Conservation (phyloP, 2,888 invertebrate genomes). For the Drosophila ustulata region DNA sequence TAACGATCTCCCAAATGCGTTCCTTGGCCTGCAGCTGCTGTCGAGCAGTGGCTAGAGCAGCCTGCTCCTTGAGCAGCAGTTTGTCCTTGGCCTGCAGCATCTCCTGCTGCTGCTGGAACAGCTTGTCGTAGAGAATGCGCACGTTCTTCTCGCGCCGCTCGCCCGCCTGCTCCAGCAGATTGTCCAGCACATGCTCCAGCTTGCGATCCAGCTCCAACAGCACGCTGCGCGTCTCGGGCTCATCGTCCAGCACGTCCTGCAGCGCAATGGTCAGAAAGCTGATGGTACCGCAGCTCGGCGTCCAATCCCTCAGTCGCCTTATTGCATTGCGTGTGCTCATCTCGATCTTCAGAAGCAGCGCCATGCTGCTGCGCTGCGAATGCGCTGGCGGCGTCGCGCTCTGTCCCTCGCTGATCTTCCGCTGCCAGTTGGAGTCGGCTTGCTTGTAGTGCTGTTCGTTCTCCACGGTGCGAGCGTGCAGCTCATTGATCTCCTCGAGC, state of each 20-base stretch:
- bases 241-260: constrained; percentile 25
- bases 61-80: constrained; percentile 14
- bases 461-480: constrained; percentile 21
- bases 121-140: constrained; percentile 52
- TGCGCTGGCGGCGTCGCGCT: background rate
- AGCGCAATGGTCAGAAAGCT: constrained; percentile 41
- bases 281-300: constrained; percentile 13
- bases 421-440: constrained; percentile 4
- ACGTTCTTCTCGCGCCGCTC: constrained; percentile 50
- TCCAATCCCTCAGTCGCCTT: constrained; percentile 42
- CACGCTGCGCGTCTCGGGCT: constrained; percentile 17
- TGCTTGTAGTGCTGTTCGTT: constrained; percentile 16
- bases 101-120: constrained; percentile 48
- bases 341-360: constrained; percentile 17
- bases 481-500: constrained; percentile 28
- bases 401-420: background rate
- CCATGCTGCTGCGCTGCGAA: background rate
- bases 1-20: background rate
- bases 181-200: constrained; percentile 40
- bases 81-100: constrained; percentile 12
- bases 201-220: constrained; percentile 44
- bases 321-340: constrained; percentile 38
- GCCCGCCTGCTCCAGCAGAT: constrained; percentile 37
- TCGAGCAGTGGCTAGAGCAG: background rate
- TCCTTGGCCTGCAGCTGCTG: constrained; percentile 14